Conservation (phyloP, 2,113 vertebrate species). For the Centropristis striata region DNA sequence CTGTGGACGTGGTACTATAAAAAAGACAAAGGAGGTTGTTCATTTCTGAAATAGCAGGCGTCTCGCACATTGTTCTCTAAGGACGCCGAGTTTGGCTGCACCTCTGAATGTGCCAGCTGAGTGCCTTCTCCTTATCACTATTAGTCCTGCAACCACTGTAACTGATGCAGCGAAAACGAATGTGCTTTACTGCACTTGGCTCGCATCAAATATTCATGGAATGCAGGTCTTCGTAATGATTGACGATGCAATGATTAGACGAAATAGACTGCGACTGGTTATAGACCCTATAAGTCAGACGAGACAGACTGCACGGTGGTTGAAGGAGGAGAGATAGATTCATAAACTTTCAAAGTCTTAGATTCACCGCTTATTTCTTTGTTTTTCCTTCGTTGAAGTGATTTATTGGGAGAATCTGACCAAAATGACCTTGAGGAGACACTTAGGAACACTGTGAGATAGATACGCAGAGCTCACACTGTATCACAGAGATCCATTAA, state of each 20-base stretch:
- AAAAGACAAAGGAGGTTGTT: conserved; percentile 57
- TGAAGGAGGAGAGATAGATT: conserved; percentile 28
- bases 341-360: conserved; percentile 22
- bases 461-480: neutral
- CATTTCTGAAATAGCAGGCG: conserved; percentile 47
- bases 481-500: neutral
- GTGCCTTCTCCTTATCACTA: conserved; percentile 33
- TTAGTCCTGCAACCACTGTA: conserved; percentile 47
- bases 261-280: conserved; percentile 53
- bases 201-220: conserved; percentile 60
- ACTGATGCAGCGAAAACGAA: conserved; percentile 37
- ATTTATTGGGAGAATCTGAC: neutral
- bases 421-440: neutral
- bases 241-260: conserved; percentile 46
- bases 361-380: neutral
- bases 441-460: neutral
- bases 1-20: conserved; percentile 50
- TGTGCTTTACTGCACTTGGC: conserved; percentile 46
- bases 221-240: conserved; percentile 52
- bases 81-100: conserved; percentile 45
- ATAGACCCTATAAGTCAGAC: conserved; percentile 49
- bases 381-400: neutral
- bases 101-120: conserved; percentile 2
- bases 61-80: conserved; percentile 45
- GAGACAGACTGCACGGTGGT: conserved; percentile 25